Base-by-base conservation (phyloP, 2,113 vertebrate species). In the Gambusia affinis region DNA sequence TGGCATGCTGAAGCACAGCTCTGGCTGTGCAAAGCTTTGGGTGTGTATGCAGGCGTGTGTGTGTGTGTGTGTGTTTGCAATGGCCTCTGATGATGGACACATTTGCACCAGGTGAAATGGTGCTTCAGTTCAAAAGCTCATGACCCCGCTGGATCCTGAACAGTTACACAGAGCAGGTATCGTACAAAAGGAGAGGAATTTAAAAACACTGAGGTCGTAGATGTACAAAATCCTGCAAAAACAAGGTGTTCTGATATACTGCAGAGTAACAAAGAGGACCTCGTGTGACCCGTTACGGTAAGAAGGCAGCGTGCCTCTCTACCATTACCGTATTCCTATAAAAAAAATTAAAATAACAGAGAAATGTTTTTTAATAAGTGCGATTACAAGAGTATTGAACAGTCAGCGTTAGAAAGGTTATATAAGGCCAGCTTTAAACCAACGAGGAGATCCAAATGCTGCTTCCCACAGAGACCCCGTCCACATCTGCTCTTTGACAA, bases 351-450 rank as follows among this genome's bases (percentile, higher is more conserved):
- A 87, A 92, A 76, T 79, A 87, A 85, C 64, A 82, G 85, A 75
- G 82, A 88, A 29, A 6, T 73, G 60, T 67, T 66, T 37, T 71
- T 79, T 84, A 79, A 67, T 83, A 92, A 92, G 89, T 92, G 87
- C 94, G 85, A 93, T 94, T 94, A 86, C 93, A 94, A 95, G 81
- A 92, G 89, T 92, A 92, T 92, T 93, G 89, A 95, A 95, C 94
- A 95, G 94, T 95, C 95, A 92, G 92, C 87, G 92, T 92, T 91
- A 93, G 92, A 94, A 93, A 93, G 91, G 89, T 92, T 91, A 94
- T 86, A 87, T 94, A 95, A 95, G 94, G 94, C 93, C 89, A 91
- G 90, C 84, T 83, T 88, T 90, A 37, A 94, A 93, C 89, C 92
- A 91, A 92, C 88, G 75, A 83, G 86, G 81, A 72, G 76, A 83